A percentile compares a stretch with the other conserved stretches of the same genome.
Conservation (phyloP, 2,797 vertebrate species). For the Lepilemur septentrionalis region DNA sequence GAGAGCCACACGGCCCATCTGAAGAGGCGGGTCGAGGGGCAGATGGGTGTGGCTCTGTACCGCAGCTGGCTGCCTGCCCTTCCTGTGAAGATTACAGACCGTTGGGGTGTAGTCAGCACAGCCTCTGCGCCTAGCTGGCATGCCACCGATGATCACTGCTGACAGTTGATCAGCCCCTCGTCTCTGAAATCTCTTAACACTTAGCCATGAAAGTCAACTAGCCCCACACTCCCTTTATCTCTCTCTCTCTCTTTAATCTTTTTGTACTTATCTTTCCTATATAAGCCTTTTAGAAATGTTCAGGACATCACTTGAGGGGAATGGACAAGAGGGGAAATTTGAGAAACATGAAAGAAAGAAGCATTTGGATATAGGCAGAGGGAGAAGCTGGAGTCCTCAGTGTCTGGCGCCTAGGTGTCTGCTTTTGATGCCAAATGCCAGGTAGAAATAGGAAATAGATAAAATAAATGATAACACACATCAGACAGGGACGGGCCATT, state of each 20-base stretch:
- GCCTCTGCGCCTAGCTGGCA: background rate
- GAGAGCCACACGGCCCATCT: accelerated
- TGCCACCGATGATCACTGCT: background rate
- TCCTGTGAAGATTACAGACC: background rate
- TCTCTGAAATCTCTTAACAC: background rate
- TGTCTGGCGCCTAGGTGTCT: background rate
- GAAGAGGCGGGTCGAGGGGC: background rate
- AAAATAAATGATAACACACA: background rate
- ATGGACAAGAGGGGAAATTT: background rate
- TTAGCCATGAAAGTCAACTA: too few species aligned
- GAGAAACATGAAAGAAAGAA: background rate
- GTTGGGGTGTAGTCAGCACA: background rate
- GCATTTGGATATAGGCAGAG: background rate
- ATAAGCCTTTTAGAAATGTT: background rate
- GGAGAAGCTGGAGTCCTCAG: accelerated
- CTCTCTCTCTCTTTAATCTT: background rate
- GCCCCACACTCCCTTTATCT: background rate
- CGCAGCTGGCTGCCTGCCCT: background rate
- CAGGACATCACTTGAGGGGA: background rate
- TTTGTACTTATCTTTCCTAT: background rate
- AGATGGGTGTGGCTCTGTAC: background rate
- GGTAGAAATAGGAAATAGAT: background rate
- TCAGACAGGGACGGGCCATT: background rate
- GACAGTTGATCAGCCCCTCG: background rate
- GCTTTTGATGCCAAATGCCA: background rate